These are phyloP conservation scores for Crocidura indochinensis DNA, from an alignment of 2,797 vertebrate species.

Conservation along the genomic window DNA sequence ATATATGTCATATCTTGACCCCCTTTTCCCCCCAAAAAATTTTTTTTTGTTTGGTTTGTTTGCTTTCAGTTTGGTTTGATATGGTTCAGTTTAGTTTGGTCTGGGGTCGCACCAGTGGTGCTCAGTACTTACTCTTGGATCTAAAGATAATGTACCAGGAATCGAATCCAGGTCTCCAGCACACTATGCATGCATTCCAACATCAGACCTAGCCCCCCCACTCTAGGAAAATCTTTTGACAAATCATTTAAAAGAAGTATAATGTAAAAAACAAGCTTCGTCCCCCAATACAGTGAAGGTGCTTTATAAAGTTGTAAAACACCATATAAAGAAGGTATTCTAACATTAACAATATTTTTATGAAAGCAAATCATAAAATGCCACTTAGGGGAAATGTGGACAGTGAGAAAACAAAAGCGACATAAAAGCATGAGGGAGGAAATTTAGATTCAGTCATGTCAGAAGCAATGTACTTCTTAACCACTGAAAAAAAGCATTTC, in stretches of 20 bases:
- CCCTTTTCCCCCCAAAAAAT: conserved; percentile 67
- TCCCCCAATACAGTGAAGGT: conserved; percentile 43
- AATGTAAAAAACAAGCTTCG: conserved; percentile 59
- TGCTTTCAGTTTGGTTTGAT: too few relatives aligned
- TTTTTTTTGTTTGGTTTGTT: background rate
- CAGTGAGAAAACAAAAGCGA: conserved; percentile 63
- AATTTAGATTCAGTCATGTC: conserved; percentile 39
- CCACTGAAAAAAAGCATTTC: conserved; percentile 60
- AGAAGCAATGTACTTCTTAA: conserved; percentile 59
- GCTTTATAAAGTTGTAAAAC: conserved; percentile 66
- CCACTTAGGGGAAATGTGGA: conserved; percentile 26
- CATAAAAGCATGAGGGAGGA: conserved; percentile 55
- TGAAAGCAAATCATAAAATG: conserved; percentile 62
- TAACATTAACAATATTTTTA: conserved; percentile 45
- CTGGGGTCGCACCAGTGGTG: too few relatives aligned
- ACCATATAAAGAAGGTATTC: conserved; percentile 69
- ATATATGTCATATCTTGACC: conserved; percentile 18
- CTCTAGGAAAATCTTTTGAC: conserved; percentile 23
- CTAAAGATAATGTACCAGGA: too few relatives aligned
- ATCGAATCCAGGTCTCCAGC: too few relatives aligned
- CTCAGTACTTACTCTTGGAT: too few relatives aligned
- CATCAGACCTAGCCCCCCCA: too few relatives aligned
- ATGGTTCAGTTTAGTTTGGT: too few relatives aligned
- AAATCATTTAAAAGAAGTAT: conserved; percentile 67
- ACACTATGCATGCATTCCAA: too few relatives aligned